Evolutionary conservation across 2,888 invertebrate genomes (phyloP).

Genomic region (Orthosia cruda): DNA sequence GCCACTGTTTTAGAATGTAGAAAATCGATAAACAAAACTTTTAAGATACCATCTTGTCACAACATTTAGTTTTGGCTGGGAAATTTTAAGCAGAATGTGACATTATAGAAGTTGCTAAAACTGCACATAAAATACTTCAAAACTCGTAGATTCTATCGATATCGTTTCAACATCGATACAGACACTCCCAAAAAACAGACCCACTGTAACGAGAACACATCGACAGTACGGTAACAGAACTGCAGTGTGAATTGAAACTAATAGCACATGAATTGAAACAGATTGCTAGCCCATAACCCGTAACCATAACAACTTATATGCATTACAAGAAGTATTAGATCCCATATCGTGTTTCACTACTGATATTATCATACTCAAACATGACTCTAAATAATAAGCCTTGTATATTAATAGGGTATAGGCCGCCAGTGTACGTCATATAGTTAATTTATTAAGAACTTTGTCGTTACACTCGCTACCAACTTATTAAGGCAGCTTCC

Average conservation of each 20-base stretch:
- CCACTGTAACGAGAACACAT: conserved; percentile 20
- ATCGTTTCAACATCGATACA: not conserved
- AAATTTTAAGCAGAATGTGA: not conserved
- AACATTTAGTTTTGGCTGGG: not conserved
- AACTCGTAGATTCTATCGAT: not conserved
- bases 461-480: conserved; percentile 81
- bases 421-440: conserved; percentile 70
- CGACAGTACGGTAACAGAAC: conserved; percentile 25
- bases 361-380: conserved; percentile 72
- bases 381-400: conserved; percentile 79
- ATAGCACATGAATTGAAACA: conserved; percentile 53
- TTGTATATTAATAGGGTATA: conserved; percentile 74
- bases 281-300: conserved; percentile 48
- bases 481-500: conserved; percentile 87
- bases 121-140: not conserved
- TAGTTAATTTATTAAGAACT: conserved; percentile 86
- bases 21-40: not conserved
- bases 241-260: conserved; percentile 55
- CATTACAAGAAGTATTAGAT: conserved; percentile 63
- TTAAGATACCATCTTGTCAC: not conserved
- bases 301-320: conserved; percentile 50
- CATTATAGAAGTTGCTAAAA: not conserved
- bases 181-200: conserved; percentile 15
- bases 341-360: conserved; percentile 60
- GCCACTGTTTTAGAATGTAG: too few species aligned